These are phyloP conservation scores for Opisthocomus hoazin DNA, from an alignment of 2,113 vertebrate species.

Conservation along the genomic window DNA sequence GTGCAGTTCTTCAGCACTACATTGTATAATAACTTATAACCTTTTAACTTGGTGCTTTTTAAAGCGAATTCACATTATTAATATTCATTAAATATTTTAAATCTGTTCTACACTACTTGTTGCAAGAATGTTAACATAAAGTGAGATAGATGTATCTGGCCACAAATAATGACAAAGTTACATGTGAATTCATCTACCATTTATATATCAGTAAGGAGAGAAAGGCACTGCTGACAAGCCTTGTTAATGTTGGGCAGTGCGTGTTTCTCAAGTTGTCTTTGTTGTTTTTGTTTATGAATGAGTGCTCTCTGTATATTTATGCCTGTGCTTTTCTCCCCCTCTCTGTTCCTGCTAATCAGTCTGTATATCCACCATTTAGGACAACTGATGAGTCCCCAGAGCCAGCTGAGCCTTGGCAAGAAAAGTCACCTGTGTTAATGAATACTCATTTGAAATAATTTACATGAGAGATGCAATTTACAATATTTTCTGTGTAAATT, in stretches of 20 bases:
- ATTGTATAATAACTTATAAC: not conserved
- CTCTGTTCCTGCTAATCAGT: not conserved
- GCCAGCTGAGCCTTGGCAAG: slow-evolving; percentile 13
- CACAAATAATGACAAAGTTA: not conserved
- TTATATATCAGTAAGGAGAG: not conserved
- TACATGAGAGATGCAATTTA: not conserved
- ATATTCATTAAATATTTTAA: not conserved
- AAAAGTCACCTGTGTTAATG: slow-evolving; percentile 29
- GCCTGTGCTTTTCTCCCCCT: not conserved
- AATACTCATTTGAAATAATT: slow-evolving; percentile 22
- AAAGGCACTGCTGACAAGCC: not conserved
- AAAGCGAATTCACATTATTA: not conserved
- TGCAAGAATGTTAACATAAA: not conserved
- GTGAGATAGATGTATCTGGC: not conserved
- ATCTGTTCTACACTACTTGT: not conserved
- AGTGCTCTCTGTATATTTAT: not conserved
- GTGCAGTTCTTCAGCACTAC: not conserved
- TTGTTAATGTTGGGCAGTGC: not conserved
- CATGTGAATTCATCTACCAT: not conserved
- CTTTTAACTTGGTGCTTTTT: not conserved
- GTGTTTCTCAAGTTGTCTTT: not conserved
- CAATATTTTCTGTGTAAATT: slow-evolving; percentile 12
- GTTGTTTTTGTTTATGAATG: not conserved
- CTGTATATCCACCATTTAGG: not conserved
- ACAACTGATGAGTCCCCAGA: not conserved